phyloP scores from a whole-genome alignment of 2,797 vertebrate genomes.

The Sardinella longiceps region DNA sequence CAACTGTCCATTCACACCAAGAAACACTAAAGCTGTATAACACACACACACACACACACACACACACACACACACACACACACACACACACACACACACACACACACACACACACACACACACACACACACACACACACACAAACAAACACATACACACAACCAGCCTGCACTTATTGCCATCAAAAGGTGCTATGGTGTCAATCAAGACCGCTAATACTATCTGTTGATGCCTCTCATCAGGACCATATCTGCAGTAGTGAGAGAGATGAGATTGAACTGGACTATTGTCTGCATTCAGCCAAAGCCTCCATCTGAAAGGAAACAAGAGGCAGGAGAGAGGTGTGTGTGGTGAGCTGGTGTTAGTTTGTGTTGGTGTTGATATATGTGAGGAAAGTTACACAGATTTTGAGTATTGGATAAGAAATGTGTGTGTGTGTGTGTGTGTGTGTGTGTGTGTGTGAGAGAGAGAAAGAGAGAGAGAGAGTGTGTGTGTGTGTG shows the following conservation, averaged over 20 bases:
- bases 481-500: constrained; percentile 7
- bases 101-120: too few species aligned
- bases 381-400: background rate
- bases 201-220: background rate
- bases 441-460: constrained; percentile 9
- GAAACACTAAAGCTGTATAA: too few species aligned
- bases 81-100: background rate
- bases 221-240: background rate
- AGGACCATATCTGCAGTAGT: background rate
- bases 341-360: background rate
- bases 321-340: background rate
- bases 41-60: constrained; percentile 3
- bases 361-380: background rate
- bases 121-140: too few species aligned
- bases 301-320: background rate
- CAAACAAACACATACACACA: too few species aligned
- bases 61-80: background rate
- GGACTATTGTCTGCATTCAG: background rate
- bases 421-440: background rate
- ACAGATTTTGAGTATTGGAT: too few species aligned
- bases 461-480: too few species aligned
- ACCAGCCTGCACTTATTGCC: background rate
- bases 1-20: too few species aligned
- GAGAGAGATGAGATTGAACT: background rate
- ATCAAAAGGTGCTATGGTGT: background rate